Conservation (phyloP, 1,140 invertebrate species). For the Mesaphorura yosii region DNA sequence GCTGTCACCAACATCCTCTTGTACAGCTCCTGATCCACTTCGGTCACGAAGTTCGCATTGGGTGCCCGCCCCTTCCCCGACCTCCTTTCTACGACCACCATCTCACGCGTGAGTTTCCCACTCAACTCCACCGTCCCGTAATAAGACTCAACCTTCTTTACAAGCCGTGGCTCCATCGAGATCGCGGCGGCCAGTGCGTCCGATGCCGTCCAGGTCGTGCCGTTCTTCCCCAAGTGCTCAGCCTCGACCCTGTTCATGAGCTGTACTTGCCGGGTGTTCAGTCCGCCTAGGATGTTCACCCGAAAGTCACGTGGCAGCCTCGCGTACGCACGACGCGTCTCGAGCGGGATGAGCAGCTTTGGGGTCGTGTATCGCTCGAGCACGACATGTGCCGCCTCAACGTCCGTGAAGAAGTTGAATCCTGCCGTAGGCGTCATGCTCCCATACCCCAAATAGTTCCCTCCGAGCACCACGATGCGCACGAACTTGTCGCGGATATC, state of each 20-base stretch:
- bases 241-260: conserved; percentile 45
- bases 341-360: too few species aligned
- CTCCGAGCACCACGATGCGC: neutral
- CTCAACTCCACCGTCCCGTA: conserved; percentile 46
- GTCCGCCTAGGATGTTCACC: too few species aligned
- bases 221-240: conserved; percentile 29
- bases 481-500: neutral
- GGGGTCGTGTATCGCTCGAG: too few species aligned
- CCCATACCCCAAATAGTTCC: conserved; percentile 38
- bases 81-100: too few species aligned
- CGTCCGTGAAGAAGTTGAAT: conserved; percentile 66
- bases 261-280: conserved; percentile 38
- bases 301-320: too few species aligned
- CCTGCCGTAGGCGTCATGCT: conserved; percentile 56
- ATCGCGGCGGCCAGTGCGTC: conserved; percentile 46
- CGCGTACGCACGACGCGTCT: too few species aligned
- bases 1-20: too few species aligned
- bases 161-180: conserved; percentile 37
- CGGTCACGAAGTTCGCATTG: too few species aligned
- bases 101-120: conserved; percentile 45
- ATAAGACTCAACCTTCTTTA: too few species aligned
- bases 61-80: too few species aligned
- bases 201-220: conserved; percentile 41
- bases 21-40: too few species aligned
- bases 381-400: conserved; percentile 70